These are phyloP conservation scores for Mola mola DNA, from an alignment of 2,113 vertebrate genomes.

Conservation along the genomic window DNA sequence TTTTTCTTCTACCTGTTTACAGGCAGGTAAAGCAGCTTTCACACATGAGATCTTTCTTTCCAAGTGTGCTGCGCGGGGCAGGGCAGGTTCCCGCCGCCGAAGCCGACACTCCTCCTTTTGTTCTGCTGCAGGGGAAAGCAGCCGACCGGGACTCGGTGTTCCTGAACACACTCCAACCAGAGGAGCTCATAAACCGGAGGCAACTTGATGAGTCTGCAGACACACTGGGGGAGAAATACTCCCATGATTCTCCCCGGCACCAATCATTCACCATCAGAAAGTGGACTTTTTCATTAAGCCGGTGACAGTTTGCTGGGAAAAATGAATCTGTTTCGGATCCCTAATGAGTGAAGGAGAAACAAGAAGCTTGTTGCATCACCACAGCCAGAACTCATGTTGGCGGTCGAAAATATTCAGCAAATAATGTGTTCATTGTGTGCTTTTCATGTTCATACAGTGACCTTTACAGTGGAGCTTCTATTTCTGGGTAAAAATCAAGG, in stretches of 20 bases:
- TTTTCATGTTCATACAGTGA: slow-evolving; percentile 24
- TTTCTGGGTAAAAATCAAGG: too few species aligned
- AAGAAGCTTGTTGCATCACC: slow-evolving; percentile 46
- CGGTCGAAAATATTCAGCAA: slow-evolving; percentile 4
- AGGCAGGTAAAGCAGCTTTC: slow-evolving; percentile 72
- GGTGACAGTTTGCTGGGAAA: slow-evolving; percentile 19
- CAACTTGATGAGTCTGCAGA: slow-evolving; percentile 62
- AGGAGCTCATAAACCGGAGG: slow-evolving; percentile 63
- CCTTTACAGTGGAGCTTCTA: too few species aligned
- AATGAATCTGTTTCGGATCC: slow-evolving; percentile 50
- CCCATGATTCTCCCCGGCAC: slow-evolving; percentile 44
- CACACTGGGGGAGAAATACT: slow-evolving; percentile 45
- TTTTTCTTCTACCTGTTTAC: slow-evolving; percentile 74
- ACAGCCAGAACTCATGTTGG: slow-evolving; percentile 20
- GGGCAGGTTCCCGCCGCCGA: neutral
- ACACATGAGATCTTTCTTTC: too few species aligned
- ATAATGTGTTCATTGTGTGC: slow-evolving; percentile 49
- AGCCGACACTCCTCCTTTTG: slow-evolving; percentile 27
- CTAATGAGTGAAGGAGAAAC: slow-evolving; percentile 47
- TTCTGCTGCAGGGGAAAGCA: too few species aligned
- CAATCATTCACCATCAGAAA: slow-evolving; percentile 29
- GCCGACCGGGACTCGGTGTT: slow-evolving; percentile 34
- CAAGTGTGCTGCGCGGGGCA: too few species aligned
- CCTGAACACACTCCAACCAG: slow-evolving; percentile 25
- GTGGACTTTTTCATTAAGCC: neutral